These are phyloP conservation scores for Chloroceryle amazona DNA, from an alignment of 2,797 vertebrate species.

Conservation along the genomic window DNA sequence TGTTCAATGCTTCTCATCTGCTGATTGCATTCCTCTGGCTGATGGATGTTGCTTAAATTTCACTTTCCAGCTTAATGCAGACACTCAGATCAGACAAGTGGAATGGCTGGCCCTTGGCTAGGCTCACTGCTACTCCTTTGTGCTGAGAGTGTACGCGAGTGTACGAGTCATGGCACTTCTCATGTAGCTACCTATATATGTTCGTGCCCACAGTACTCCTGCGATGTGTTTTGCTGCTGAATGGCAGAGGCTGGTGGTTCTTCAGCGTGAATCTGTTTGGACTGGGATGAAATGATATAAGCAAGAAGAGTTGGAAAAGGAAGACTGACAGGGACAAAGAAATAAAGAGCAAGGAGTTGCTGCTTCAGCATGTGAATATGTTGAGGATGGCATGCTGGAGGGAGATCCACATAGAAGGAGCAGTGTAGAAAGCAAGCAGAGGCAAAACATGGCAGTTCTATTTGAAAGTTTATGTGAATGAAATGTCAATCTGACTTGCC, in stretches of 20 bases:
- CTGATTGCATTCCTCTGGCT: neutral
- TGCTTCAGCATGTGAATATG: neutral
- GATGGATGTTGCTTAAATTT: neutral
- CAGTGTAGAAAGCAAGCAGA: neutral
- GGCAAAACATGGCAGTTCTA: neutral
- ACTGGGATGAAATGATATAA: neutral
- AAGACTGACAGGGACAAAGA: neutral
- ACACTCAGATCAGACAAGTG: neutral
- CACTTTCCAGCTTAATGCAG: neutral
- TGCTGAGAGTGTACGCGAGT: rapidly evolving
- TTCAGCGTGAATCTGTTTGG: neutral
- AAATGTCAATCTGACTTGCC: neutral
- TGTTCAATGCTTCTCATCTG: neutral
- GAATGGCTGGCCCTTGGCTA: slow-evolving; percentile 25
- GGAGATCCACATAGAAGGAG: neutral
- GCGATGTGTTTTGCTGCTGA: neutral
- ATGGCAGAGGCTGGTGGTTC: neutral
- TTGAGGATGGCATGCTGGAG: neutral
- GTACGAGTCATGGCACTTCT: rapidly evolving
- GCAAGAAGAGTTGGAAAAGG: neutral
- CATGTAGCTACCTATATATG: rapidly evolving
- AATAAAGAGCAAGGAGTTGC: neutral
- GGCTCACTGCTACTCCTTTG: neutral
- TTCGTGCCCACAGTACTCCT: neutral
- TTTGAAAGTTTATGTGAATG: neutral